A percentile compares a stretch with the other conserved stretches of the same genome.
Conservation (phyloP, 2,888 invertebrate genomes). For the Diarsia dahlii region DNA sequence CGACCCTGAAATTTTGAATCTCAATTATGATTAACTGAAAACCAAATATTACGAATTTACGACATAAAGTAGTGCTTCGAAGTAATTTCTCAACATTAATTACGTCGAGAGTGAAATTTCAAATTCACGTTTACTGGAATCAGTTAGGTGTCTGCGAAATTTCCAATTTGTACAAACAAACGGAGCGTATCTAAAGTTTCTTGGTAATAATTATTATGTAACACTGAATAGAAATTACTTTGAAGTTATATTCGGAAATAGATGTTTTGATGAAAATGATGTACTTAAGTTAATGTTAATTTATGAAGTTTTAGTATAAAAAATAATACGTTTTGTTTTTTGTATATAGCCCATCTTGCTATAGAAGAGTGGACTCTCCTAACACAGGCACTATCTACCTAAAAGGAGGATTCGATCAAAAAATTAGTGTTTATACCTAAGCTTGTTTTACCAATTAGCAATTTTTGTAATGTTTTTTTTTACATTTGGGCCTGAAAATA, state of each 20-base stretch:
- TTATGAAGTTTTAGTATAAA: too few species aligned
- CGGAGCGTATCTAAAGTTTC: slow-evolving; percentile 25
- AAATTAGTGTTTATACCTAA: too few species aligned
- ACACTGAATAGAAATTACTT: background rate
- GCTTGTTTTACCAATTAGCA: too few species aligned
- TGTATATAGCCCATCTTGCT: too few species aligned
- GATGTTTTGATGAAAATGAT: background rate
- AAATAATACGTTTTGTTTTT: too few species aligned
- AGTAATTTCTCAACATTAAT: slow-evolving; percentile 32
- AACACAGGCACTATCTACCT: too few species aligned
- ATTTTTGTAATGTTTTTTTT: background rate
- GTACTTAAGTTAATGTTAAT: too few species aligned
- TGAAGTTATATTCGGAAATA: slow-evolving; percentile 1
- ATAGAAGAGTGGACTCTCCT: too few species aligned
- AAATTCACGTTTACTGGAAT: slow-evolving; percentile 24
- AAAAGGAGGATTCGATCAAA: too few species aligned
- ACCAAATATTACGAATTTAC: background rate
- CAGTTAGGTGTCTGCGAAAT: slow-evolving; percentile 35
- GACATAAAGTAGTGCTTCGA: slow-evolving; percentile 1
- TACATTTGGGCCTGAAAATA: background rate
- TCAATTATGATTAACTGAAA: background rate
- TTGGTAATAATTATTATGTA: slow-evolving; percentile 6
- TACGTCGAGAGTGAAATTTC: slow-evolving; percentile 20
- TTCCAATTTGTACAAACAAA: slow-evolving; percentile 16
- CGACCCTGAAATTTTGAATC: background rate